Base-by-base conservation (phyloP, 2,113 vertebrate genomes). In the Alligator sinensis region DNA sequence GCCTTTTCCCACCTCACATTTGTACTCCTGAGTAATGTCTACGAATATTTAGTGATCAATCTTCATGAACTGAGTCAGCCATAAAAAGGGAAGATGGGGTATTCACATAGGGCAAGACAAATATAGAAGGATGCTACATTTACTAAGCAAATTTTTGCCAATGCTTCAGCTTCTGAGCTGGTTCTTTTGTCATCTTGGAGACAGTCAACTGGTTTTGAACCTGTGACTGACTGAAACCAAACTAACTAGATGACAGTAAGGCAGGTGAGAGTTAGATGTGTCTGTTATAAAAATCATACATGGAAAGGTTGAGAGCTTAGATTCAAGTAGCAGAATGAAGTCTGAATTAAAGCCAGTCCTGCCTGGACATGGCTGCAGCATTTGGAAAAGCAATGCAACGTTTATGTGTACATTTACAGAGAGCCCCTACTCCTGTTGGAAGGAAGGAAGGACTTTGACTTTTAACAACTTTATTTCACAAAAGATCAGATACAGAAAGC, bases 111-210 rank as follows among this genome's bases (percentile, higher is more conserved):
- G 66, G 3, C 60, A 93, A 57, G 8, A 47, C 47, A 21, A 90
- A 92, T 88, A 9, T 28, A 57, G 78, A 61, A 21, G 21, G 34
- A 21, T 62, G 57, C 75, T 88, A 83, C 82, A 9, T 84, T 74
- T 82, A 27, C 57, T 58, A 62, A 92, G 18, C 16, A 62, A 79
- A 82, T 92, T 94, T 92, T 84, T 95, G 58, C 68, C 87, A 87
- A 79, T 61, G 58, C 60, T 60, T 82, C 4, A 0, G 18, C 82
- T 77, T 90, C 63, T 4, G 5, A 87, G 54, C 27, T 34, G 21
- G 6, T 21, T 77, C 82, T 88, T 75, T 82, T 63, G 79, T 77
- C 74, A 55, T 0, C 1, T 25, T 79, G 80, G 87, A 63, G 22
- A 38, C 78, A 30, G 28, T 0, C 87, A 78, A 57, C 47, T 76